Conservation (phyloP, 2,113 vertebrate species). For the Nothoprocta perdicaria region DNA sequence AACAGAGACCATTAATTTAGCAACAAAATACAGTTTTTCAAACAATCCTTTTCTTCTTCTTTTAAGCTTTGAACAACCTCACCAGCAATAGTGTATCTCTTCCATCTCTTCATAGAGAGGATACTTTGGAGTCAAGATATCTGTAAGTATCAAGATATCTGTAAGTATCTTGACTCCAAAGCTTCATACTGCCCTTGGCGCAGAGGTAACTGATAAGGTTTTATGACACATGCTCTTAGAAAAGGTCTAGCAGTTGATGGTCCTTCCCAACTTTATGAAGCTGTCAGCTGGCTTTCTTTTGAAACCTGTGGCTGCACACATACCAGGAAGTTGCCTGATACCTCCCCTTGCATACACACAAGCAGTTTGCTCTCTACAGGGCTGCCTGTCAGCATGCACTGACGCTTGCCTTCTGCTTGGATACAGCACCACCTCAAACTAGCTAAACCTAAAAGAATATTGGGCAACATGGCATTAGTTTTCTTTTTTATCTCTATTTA, state of each 20-base stretch:
- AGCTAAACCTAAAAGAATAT: background rate
- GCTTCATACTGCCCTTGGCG: background rate
- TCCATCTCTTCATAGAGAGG: background rate
- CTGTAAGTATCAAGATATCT: no score
- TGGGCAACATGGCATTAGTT: background rate
- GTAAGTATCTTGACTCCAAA: background rate
- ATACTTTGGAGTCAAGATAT: no score
- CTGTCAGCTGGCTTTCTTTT: background rate
- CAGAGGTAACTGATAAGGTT: background rate
- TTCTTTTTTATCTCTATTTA: background rate
- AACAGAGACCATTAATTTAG: background rate
- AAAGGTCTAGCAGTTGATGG: background rate
- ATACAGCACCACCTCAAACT: background rate
- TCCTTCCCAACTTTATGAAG: background rate
- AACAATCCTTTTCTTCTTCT: background rate
- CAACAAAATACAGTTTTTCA: fast-evolving
- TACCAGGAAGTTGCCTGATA: background rate
- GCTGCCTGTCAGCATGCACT: no score
- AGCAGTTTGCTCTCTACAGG: background rate
- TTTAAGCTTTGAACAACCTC: background rate
- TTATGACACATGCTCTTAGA: fast-evolving
- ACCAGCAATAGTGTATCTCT: background rate
- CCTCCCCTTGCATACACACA: fast-evolving
- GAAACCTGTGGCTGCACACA: background rate
- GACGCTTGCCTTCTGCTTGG: background rate